Percentiles rank a stretch among this genome's conserved stretches.
Conservation (phyloP, 37 sponge, comb jelly and placozoan species). For the Cliona cf. orientalis region DNA sequence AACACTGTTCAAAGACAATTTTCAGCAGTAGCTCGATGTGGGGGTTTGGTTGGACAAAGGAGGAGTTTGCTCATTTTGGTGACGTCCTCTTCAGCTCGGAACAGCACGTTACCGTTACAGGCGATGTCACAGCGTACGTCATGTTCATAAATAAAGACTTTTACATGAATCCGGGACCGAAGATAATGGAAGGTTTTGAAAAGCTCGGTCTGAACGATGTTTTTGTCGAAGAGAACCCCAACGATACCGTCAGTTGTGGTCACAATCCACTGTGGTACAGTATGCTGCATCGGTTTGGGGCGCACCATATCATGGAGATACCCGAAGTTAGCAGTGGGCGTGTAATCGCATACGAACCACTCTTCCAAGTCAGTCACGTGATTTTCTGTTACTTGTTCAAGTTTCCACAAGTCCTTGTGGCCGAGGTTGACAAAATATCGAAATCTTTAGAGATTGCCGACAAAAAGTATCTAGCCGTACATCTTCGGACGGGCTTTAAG, state of each 20-base stretch:
- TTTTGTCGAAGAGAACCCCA: not conserved
- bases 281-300: conserved; percentile 5
- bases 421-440: not conserved
- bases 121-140: not conserved
- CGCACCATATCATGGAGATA: conserved; percentile 20
- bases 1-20: too few relatives aligned
- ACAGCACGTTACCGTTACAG: conserved; percentile 8
- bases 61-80: conserved; percentile 21
- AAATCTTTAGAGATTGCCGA: not conserved
- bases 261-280: conserved; percentile 18
- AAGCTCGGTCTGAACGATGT: conserved; percentile 8
- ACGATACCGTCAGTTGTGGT: not conserved
- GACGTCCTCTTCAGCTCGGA: conserved; percentile 5
- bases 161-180: not conserved
- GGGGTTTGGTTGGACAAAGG: conserved; percentile 25
- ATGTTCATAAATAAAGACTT: not conserved
- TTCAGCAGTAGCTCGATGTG: conserved; percentile 5
- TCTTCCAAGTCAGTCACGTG: not conserved
- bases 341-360: not conserved
- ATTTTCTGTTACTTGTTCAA: conserved; percentile 20
- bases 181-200: conserved; percentile 3
- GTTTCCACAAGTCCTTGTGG: not conserved
- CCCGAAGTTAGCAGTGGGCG: conserved; percentile 12
- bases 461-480: conserved; percentile 30
- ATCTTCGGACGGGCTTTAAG: conserved; percentile 47